Conservation (phyloP, 2,113 vertebrate genomes). For the Nibea albiflora region DNA sequence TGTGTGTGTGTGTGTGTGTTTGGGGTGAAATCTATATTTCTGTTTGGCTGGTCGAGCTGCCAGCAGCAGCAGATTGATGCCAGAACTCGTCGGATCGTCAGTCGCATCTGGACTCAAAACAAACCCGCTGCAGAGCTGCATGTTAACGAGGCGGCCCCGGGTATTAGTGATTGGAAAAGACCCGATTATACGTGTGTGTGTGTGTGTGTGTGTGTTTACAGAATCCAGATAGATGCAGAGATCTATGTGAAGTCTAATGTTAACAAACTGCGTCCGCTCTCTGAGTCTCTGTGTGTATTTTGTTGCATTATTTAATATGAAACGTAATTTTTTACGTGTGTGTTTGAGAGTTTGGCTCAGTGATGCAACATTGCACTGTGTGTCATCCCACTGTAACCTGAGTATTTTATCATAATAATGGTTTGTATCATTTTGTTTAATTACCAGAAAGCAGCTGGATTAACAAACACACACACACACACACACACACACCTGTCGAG, state of each 20-base stretch:
- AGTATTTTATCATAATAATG: no score
- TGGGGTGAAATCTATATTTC: constrained; percentile 57
- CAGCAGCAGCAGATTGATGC: constrained; percentile 51
- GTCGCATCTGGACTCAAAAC: constrained; percentile 29
- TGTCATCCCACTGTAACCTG: no score
- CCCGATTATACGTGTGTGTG: not conserved
- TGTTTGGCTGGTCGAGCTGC: constrained; percentile 47
- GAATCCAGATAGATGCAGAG: not conserved
- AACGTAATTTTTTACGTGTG: no score
- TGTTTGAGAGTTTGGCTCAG: no score
- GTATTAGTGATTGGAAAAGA: constrained; percentile 13
- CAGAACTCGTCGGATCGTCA: constrained; percentile 19
- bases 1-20: constrained; percentile 6
- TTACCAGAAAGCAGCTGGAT: no score
- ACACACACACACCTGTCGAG: no score
- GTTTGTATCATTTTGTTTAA: no score
- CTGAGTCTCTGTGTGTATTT: no score
- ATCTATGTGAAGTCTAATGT: not conserved
- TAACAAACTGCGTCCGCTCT: not conserved
- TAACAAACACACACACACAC: no score
- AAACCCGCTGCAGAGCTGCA: constrained; percentile 39
- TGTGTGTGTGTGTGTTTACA: not conserved
- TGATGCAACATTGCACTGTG: no score
- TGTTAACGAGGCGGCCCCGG: constrained; percentile 14
- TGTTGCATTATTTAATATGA: no score